Percentiles rank a stretch among this genome's conserved stretches.
These are phyloP conservation scores for Bugulina stolonifera DNA, from an alignment of 2,888 invertebrate genomes.

Conservation along the genomic window DNA sequence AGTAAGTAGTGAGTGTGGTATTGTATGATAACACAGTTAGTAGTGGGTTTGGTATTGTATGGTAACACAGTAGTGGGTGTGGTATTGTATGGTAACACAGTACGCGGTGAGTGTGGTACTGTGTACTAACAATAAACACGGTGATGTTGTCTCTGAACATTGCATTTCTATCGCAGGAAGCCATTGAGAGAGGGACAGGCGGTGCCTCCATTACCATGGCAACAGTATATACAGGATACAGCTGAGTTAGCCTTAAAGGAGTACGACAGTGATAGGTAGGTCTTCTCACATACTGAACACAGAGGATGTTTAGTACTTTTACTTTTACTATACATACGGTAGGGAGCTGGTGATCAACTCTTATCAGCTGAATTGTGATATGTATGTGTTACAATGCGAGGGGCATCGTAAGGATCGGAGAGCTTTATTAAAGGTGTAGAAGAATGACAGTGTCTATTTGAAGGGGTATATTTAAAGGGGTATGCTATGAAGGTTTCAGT, in stretches of 20 bases:
- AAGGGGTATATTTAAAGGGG: too few species aligned
- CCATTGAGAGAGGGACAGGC: constrained; percentile 1
- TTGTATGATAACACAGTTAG: not conserved
- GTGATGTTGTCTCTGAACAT: not conserved
- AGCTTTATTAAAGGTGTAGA: too few species aligned
- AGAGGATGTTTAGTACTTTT: too few species aligned
- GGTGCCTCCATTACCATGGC: not conserved
- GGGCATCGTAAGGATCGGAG: too few species aligned
- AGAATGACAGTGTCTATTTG: too few species aligned
- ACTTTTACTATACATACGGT: not conserved
- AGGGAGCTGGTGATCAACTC: not conserved
- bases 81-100: not conserved
- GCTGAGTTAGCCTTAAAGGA: not conserved
- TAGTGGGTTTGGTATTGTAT: too few species aligned
- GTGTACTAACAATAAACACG: too few species aligned
- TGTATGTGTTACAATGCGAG: too few species aligned
- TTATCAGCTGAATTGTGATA: too few species aligned
- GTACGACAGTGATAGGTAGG: constrained; percentile 17
- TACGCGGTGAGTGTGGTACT: not conserved
- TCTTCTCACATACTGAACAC: too few species aligned
- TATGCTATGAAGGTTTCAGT: too few species aligned
- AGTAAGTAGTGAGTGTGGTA: constrained; percentile 54
- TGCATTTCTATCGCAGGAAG: not conserved
- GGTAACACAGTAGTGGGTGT: constrained; percentile 33
- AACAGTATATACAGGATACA: constrained; percentile 8